Conservation (phyloP, 2,797 vertebrate species). For the Hydrocynus forskahlii region DNA sequence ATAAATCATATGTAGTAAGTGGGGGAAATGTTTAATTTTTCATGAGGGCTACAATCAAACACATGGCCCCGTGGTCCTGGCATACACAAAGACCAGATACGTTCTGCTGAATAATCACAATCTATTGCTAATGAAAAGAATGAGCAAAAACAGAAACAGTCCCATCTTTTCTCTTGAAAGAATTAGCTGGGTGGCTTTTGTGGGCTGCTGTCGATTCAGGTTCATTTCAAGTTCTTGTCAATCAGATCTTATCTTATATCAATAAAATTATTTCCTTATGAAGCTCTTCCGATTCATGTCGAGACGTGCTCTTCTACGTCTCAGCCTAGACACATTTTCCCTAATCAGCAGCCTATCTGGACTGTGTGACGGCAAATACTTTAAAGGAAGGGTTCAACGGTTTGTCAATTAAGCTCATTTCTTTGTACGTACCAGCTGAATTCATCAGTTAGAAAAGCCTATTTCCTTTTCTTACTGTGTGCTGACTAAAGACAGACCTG, state of each 20-base stretch:
- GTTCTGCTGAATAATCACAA: constrained; percentile 62
- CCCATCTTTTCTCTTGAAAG: constrained; percentile 16
- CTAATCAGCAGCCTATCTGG: constrained; percentile 2
- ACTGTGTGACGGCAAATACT: background rate
- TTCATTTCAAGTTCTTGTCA: constrained; percentile 19
- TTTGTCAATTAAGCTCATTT: constrained; percentile 22
- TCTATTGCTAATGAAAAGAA: constrained; percentile 52
- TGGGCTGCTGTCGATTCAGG: constrained; percentile 9
- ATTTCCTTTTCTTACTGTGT: background rate
- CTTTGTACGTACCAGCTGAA: constrained; percentile 6
- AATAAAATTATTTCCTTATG: constrained; percentile 29
- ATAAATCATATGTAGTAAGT: constrained; percentile 62
- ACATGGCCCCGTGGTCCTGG: constrained; percentile 41
- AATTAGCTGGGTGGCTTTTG: constrained; percentile 31
- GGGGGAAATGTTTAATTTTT: constrained; percentile 59
- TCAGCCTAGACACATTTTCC: constrained; percentile 7
- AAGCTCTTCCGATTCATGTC: background rate
- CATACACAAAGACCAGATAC: constrained; percentile 38
- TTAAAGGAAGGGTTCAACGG: constrained; percentile 20
- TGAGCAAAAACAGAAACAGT: constrained; percentile 28
- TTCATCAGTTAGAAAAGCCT: background rate
- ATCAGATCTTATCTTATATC: constrained; percentile 41
- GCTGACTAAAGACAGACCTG: constrained; percentile 5
- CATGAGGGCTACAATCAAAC: constrained; percentile 57
- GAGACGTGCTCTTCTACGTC: background rate